Conservation (phyloP, 2,797 vertebrate species). For the Anniella stebbinsi region DNA sequence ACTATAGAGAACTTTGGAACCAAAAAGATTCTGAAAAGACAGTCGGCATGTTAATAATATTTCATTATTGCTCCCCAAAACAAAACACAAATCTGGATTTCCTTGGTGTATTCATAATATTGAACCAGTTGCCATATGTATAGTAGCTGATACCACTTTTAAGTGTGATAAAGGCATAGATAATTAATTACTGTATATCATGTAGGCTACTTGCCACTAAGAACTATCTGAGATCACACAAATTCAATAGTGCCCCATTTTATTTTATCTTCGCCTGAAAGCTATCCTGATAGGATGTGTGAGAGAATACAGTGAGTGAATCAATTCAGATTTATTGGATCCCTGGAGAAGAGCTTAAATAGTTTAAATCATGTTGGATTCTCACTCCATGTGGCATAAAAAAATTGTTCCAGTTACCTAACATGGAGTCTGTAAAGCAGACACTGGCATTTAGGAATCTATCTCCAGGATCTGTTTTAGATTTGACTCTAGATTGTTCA, state of each 20-base stretch:
- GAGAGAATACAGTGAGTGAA: background rate
- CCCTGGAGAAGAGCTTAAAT: background rate
- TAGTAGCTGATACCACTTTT: background rate
- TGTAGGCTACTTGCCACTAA: background rate
- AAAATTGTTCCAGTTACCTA: background rate
- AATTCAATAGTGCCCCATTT: conserved; percentile 1
- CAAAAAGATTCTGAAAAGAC: background rate
- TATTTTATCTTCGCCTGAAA: background rate
- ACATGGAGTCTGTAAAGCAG: too few species aligned
- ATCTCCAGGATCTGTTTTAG: background rate
- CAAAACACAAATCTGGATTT: background rate
- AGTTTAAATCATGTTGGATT: background rate
- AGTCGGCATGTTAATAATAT: background rate
- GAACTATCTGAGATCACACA: background rate
- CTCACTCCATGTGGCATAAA: background rate
- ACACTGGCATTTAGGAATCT: too few species aligned
- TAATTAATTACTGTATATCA: background rate
- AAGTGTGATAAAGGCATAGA: background rate
- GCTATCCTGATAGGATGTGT: background rate
- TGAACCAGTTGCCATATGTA: background rate
- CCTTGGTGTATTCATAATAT: background rate
- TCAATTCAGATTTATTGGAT: background rate
- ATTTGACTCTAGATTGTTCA: background rate
- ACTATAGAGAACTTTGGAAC: background rate
- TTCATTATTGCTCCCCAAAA: background rate